Base-by-base conservation (phyloP, 1,140 invertebrate species). In the Drosophila miranda region DNA sequence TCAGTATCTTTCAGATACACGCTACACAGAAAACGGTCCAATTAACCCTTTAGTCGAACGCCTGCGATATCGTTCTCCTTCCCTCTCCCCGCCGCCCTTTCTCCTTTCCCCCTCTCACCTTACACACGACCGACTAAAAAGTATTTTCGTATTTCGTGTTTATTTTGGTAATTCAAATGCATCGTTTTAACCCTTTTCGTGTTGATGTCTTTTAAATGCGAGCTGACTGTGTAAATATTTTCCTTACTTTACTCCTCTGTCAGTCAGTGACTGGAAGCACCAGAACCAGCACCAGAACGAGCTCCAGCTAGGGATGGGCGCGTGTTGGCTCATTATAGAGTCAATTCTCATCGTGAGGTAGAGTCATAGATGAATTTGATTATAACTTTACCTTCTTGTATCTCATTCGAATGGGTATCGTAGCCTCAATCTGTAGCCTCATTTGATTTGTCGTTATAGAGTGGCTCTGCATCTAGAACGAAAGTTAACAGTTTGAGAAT, bases 111-210 rank as follows among this genome's bases (percentile, higher is more conserved):
- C 30, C 46, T 74, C 46, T 52, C 52, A 52, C 61, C 61, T 64
- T 11, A 13, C 34, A 38, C 34, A 38, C 34, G 43, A 52, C 48
- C 82, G 62, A 51, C 68, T 61, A 51, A 43, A 78, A 81, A 87
- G 81, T 86, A 84, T 86, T 83, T 82, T 77, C 58, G 74, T 64
- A 76, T 64, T 69, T 67, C 44, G 59, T 86, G 82, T 86, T 86
- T 86, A 87, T 81, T 87, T 86, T 86, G 82, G 81, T 86, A 86
- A 86, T 86, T 86, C 77, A 81, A 69, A 84, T 58, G 78, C 81
- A 78, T 74, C 82, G 75, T 71, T 86, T 86, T 77, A 84, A 87
- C 81, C 81, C 82, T 81, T 64, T 75, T 68, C 61, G 57, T 50
- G 66, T 50, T 83, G 75, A 84, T 86, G 73, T 66, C 77, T 77